Percentiles rank a stretch among this genome's conserved stretches.
Evolutionary conservation across 2,888 invertebrate genomes (phyloP).

Genomic region (Diarsia dahlii): DNA sequence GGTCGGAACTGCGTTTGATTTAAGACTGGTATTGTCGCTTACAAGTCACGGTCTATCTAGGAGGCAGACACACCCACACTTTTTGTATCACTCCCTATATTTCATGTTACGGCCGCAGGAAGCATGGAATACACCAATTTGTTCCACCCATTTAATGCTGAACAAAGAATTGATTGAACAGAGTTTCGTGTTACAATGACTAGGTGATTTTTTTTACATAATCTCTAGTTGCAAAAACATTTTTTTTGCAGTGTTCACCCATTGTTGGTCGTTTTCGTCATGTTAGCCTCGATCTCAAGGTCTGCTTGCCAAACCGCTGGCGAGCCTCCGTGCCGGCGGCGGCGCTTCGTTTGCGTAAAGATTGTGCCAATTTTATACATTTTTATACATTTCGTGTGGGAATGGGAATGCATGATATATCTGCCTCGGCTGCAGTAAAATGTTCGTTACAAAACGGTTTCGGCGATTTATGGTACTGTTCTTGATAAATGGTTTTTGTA

Average conservation of each 20-base stretch:
- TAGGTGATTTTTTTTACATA: constrained; percentile 62
- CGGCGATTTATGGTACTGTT: constrained; percentile 56
- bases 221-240: constrained; percentile 55
- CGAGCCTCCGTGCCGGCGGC: constrained; percentile 54
- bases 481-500: constrained; percentile 61
- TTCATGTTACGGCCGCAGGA: constrained; percentile 36
- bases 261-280: constrained; percentile 71
- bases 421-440: constrained; percentile 42
- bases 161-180: constrained; percentile 50
- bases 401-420: constrained; percentile 50
- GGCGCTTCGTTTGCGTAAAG: constrained; percentile 62
- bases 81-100: constrained; percentile 17
- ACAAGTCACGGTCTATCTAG: constrained; percentile 8
- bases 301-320: constrained; percentile 65
- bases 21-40: not conserved
- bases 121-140: constrained; percentile 40
- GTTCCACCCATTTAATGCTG: constrained; percentile 47
- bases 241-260: constrained; percentile 65
- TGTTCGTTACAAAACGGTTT: constrained; percentile 58
- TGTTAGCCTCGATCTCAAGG: constrained; percentile 70
- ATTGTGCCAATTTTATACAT: constrained; percentile 59
- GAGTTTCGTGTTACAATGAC: constrained; percentile 52
- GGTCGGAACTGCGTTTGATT: not conserved
- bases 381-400: constrained; percentile 51
- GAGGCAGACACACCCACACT: constrained; percentile 7